Base-by-base conservation (phyloP, 2,797 vertebrate species). In the Chelon auratus region DNA sequence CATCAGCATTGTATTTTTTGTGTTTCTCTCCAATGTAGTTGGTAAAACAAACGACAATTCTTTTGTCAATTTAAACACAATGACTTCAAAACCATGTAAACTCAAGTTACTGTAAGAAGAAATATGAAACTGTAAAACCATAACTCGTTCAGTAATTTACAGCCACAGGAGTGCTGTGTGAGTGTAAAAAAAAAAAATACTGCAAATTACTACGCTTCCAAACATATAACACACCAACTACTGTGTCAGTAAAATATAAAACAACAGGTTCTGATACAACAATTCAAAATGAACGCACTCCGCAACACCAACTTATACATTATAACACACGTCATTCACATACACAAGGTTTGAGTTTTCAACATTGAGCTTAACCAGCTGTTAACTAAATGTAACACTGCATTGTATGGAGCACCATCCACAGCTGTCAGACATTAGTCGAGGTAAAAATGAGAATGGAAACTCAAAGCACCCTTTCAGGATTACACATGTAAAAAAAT, bases 361-460 rank as follows among this genome's bases (percentile, higher is more conserved):
- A 76, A 78, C 60, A 68, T 70, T 68, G 68, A 86, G 75, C 62
- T 86, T 77, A 55, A 81, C 81, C 72, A 87, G 75, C 75, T 82
- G 77, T 77, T 77, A 59, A 73, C 67, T 52, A 77, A 80, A 81
- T 59, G 73, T 81, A 86, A 89, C 81, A 87, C 83, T 87, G 86
- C 67, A 85, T 78, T 75, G 64, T 77, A 67, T 47, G 61, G 62
- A 90, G 87, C 85, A 89, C 78, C 88, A 72, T 82, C 60, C 62
- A 78, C 50, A 82, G 75, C 68, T 74, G 81, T 70, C 68, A 47
- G 66, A 80, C 62, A 82, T 84, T 70, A 81, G 83, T 80, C 81
- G 88, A 91, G 83, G 88, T 91, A 89, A 89, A 83, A 82, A 78
- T 60, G 26, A 75, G 63, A 84, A 78, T 5, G 45, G 62, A 78